A percentile compares a stretch with the other conserved stretches of the same genome.
Evolutionary conservation across 2,888 invertebrate genomes (phyloP).

Genomic region (Tetramorium bicarinatum): DNA sequence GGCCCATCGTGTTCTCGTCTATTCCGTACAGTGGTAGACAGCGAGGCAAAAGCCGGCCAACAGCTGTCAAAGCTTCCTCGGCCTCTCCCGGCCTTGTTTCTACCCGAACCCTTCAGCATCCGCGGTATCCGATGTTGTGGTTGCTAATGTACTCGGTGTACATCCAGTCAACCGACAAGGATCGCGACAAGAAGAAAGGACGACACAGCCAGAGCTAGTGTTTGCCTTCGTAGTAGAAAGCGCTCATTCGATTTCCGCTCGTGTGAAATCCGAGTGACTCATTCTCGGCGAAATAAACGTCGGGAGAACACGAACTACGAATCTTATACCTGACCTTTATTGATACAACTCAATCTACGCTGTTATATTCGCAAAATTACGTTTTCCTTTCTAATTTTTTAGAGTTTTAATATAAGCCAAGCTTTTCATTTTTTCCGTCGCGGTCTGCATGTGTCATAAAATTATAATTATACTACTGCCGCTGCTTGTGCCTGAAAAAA

Average conservation of each 20-base stretch:
- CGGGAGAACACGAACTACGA: neutral
- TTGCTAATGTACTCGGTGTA: slow-evolving; percentile 80
- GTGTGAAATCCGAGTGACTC: slow-evolving; percentile 56
- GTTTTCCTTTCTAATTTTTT: neutral
- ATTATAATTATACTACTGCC: neutral
- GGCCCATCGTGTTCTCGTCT: slow-evolving; percentile 65
- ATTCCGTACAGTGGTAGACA: slow-evolving; percentile 58
- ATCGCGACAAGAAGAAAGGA: slow-evolving; percentile 69
- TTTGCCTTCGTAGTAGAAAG: slow-evolving; percentile 77
- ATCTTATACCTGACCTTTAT: slow-evolving; percentile 43
- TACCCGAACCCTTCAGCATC: slow-evolving; percentile 64
- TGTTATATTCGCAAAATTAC: neutral
- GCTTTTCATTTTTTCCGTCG: neutral
- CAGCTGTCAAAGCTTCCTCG: slow-evolving; percentile 80
- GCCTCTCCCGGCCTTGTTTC: slow-evolving; percentile 63
- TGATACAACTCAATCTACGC: neutral
- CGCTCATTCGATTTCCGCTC: slow-evolving; percentile 36
- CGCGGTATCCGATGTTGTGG: slow-evolving; percentile 76
- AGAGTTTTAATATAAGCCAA: neutral
- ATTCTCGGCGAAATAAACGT: slow-evolving; percentile 40
- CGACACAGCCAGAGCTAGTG: slow-evolving; percentile 66
- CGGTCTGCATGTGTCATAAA: neutral
- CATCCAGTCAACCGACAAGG: slow-evolving; percentile 63
- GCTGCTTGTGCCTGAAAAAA: neutral
- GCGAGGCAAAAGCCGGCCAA: slow-evolving; percentile 72